A percentile compares a stretch with the other conserved stretches of the same genome.
phyloP scores from a whole-genome alignment of 2,888 invertebrate species.

The Lamellibrachia satsuma region DNA sequence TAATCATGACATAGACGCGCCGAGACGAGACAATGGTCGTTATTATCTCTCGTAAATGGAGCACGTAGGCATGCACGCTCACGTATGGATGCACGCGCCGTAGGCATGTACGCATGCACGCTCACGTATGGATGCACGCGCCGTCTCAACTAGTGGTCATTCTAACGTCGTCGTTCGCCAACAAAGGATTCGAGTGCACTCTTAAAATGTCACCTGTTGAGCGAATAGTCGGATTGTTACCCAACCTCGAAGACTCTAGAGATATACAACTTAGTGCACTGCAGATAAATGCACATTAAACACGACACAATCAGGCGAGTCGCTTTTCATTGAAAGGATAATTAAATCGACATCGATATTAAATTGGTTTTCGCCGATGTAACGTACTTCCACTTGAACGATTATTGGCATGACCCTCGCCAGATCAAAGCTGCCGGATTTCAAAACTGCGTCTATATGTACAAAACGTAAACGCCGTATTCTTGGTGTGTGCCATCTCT shows the following conservation, averaged over 20 bases:
- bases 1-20: neutral
- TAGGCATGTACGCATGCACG: neutral
- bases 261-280: neutral
- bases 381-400: neutral
- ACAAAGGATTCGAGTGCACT: neutral
- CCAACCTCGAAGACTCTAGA: neutral
- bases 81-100: neutral
- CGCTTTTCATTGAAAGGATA: neutral
- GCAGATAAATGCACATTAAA: neutral
- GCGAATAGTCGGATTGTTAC: neutral
- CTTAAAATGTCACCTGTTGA: neutral
- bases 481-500: neutral
- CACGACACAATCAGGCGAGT: neutral
- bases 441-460: neutral
- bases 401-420: neutral
- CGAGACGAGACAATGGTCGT: neutral
- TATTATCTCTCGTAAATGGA: slow-evolving; percentile 4
- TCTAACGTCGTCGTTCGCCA: neutral
- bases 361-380: slow-evolving; percentile 5
- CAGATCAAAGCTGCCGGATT: neutral
- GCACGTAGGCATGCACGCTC: neutral
- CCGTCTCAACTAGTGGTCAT: neutral
- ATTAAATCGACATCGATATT: neutral
- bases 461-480: neutral
- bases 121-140: neutral